Conservation (phyloP, 2,888 invertebrate genomes). For the Lepidocyrtinus sp. region DNA sequence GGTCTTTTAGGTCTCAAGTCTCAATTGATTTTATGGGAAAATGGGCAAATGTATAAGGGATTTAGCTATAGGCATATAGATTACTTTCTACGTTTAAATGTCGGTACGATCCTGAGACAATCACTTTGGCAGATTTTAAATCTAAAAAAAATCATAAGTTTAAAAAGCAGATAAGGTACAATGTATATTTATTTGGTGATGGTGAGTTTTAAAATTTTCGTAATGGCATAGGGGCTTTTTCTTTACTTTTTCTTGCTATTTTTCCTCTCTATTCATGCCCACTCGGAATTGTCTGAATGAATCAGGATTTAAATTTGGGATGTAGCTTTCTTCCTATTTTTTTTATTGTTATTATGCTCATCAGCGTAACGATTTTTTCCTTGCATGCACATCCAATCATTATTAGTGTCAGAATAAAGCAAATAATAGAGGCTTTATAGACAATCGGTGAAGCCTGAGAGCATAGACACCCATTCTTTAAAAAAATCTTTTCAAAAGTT, state of each 20-base stretch:
- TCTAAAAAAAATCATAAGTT: too few relatives aligned
- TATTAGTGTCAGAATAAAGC: slow-evolving; percentile 34
- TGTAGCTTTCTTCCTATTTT: background rate
- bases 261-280: too few relatives aligned
- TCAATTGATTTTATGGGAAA: slow-evolving; percentile 55
- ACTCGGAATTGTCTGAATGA: too few relatives aligned
- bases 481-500: background rate
- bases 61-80: background rate
- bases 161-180: too few relatives aligned
- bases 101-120: too few relatives aligned
- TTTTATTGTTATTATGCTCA: background rate
- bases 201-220: too few relatives aligned
- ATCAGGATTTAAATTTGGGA: too few relatives aligned
- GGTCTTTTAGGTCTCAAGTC: too few relatives aligned
- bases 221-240: too few relatives aligned
- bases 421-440: slow-evolving; percentile 32
- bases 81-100: background rate
- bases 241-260: too few relatives aligned
- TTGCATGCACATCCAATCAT: slow-evolving; percentile 13
- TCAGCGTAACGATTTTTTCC: slow-evolving; percentile 32
- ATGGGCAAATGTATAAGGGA: slow-evolving; percentile 22
- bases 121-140: too few relatives aligned
- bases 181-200: too few relatives aligned
- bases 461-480: background rate
- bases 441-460: slow-evolving; percentile 23